Evolutionary conservation across 2,888 invertebrate species (phyloP).

Genomic region (Ypsolopha sequella): DNA sequence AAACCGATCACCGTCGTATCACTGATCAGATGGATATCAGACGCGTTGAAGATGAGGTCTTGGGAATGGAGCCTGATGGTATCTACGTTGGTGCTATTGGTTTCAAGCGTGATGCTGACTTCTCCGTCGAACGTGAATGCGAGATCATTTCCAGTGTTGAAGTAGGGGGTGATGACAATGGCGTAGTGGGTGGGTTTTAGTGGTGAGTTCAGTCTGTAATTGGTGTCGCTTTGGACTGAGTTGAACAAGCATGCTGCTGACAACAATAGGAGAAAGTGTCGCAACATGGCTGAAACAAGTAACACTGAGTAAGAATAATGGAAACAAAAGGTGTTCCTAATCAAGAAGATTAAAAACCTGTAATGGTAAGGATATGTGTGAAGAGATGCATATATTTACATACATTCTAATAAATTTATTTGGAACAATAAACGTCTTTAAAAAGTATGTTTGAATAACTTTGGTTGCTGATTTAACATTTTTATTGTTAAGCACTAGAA

Average conservation of each 20-base stretch:
- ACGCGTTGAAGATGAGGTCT: constrained; percentile 31
- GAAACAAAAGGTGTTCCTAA: no score
- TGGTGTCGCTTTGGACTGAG: constrained; percentile 29
- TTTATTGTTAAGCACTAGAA: no score
- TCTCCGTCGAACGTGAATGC: constrained; percentile 61
- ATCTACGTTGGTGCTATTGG: constrained; percentile 25
- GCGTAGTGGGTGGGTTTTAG: constrained; percentile 66
- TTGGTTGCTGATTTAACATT: no score
- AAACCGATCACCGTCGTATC: constrained; percentile 22
- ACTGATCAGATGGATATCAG: constrained; percentile 26
- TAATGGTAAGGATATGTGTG: no score
- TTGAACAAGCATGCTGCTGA: constrained; percentile 13
- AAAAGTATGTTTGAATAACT: no score
- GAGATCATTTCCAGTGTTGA: constrained; percentile 42
- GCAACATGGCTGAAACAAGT: constrained; percentile 38
- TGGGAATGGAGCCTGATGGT: constrained; percentile 52
- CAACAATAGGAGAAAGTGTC: constrained; percentile 10
- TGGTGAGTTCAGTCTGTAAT: constrained; percentile 43
- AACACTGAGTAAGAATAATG: no score
- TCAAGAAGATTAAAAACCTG: no score
- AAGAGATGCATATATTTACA: no score
- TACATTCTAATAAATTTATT: no score
- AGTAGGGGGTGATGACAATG: constrained; percentile 62
- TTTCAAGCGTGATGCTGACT: constrained; percentile 43
- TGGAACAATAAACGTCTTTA: no score